phyloP scores from a whole-genome alignment of 2,797 vertebrate species.

The Neosalanx taihuensis region DNA sequence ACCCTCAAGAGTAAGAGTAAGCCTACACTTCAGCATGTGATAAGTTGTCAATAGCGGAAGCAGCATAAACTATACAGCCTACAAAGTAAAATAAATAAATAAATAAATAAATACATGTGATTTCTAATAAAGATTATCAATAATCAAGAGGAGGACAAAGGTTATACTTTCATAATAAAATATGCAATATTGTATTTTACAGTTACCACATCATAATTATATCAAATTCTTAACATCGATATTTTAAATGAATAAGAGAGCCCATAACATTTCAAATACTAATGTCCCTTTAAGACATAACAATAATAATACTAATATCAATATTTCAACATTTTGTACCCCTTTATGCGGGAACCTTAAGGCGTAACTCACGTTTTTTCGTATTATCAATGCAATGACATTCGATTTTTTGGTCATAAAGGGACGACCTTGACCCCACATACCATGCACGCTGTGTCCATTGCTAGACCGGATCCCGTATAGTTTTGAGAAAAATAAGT shows the following conservation, averaged over 20 bases:
- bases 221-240: background rate
- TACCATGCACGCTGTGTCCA: slow-evolving; percentile 71
- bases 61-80: background rate
- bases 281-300: background rate
- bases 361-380: background rate
- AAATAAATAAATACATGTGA: background rate
- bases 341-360: background rate
- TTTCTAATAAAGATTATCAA: background rate
- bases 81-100: background rate
- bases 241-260: background rate
- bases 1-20: slow-evolving; percentile 35
- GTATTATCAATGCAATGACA: slow-evolving; percentile 10
- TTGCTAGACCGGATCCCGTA: slow-evolving; percentile 64
- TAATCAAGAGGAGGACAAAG: background rate
- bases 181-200: background rate
- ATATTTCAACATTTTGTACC: too few species aligned
- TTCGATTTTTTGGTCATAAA: slow-evolving; percentile 31
- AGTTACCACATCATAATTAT: slow-evolving; percentile 8
- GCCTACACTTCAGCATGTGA: slow-evolving; percentile 28
- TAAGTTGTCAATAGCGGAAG: slow-evolving; percentile 11
- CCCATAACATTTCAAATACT: background rate
- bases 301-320: slow-evolving; percentile 18
- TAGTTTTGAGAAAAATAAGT: slow-evolving; percentile 69
- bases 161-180: background rate
- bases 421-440: slow-evolving; percentile 72